Evolutionary conservation across 35 echinoderm and acorn worm genomes (phyloP).

Genomic region (Ophioderma brevispina): DNA sequence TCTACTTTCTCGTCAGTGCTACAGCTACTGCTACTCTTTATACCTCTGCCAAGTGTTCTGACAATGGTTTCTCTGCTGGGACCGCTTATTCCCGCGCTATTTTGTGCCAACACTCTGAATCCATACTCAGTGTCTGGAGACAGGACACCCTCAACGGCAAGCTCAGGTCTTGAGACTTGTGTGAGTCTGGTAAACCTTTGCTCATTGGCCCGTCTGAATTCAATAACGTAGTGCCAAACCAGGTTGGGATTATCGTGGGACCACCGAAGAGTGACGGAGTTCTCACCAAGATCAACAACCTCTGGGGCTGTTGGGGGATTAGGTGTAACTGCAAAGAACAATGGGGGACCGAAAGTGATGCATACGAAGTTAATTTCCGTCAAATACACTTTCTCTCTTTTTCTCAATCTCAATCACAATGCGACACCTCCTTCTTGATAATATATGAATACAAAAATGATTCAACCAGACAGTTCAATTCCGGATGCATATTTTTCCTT

Average conservation of each 20-base stretch:
- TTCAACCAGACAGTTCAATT: no score
- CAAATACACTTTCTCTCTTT: no score
- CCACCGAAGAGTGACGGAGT: neutral
- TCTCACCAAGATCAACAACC: neutral
- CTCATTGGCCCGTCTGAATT: neutral
- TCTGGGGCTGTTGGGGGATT: neutral
- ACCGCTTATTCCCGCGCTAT: neutral
- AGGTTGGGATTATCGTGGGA: neutral
- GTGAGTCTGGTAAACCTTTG: neutral
- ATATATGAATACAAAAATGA: no score
- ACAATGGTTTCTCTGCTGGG: neutral
- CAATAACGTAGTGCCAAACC: neutral
- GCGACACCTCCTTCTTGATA: no score
- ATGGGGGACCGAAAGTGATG: no score
- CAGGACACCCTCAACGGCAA: neutral
- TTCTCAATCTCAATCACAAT: no score
- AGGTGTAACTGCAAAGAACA: neutral
- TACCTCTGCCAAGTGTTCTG: neutral
- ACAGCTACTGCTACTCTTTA: neutral
- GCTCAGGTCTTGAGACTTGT: neutral
- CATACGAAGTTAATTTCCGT: no score
- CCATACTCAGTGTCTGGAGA: neutral
- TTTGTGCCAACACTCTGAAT: neutral
- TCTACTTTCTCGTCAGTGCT: neutral
- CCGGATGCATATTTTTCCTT: no score